Conservation (phyloP, 1,140 invertebrate genomes). For the Calycopis cecrops region DNA sequence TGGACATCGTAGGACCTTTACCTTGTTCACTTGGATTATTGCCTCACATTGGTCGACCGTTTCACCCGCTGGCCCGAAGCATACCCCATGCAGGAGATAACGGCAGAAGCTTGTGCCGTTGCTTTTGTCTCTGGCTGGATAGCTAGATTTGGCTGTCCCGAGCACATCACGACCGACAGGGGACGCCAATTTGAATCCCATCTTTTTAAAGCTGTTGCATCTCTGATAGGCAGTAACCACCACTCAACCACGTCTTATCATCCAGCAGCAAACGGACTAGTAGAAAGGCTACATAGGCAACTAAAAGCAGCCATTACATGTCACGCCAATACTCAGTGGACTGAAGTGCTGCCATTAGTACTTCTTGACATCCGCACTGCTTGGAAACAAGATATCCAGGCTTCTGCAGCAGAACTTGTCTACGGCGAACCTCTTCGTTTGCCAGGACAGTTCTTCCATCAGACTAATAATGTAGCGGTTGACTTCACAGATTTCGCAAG, state of each 20-base stretch:
- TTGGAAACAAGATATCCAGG: conserved; percentile 11
- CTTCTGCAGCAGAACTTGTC: not conserved
- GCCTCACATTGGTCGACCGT: too few relatives aligned
- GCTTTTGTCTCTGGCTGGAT: too few relatives aligned
- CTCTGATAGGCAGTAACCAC: not conserved
- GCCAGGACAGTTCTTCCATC: not conserved
- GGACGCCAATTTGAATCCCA: too few relatives aligned
- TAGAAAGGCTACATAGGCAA: conserved; percentile 1
- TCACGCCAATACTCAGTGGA: not conserved
- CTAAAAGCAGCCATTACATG: conserved; percentile 6
- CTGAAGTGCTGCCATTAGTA: conserved; percentile 4
- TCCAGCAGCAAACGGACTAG: conserved; percentile 4
- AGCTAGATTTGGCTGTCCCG: too few relatives aligned
- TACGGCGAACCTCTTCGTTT: not conserved
- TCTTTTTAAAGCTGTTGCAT: too few relatives aligned
- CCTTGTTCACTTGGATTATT: too few relatives aligned
- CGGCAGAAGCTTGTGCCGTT: too few relatives aligned
- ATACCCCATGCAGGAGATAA: too few relatives aligned
- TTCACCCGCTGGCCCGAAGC: too few relatives aligned
- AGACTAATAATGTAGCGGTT: not conserved
- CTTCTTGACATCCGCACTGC: not conserved
- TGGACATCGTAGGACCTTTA: too few relatives aligned
- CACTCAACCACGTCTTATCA: conserved; percentile 3
- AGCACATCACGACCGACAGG: too few relatives aligned
- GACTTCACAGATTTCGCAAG: not conserved